Conservation (phyloP, 30 jellyfish, hydroid and myxozoan species). For the Hydractinia echinata region DNA sequence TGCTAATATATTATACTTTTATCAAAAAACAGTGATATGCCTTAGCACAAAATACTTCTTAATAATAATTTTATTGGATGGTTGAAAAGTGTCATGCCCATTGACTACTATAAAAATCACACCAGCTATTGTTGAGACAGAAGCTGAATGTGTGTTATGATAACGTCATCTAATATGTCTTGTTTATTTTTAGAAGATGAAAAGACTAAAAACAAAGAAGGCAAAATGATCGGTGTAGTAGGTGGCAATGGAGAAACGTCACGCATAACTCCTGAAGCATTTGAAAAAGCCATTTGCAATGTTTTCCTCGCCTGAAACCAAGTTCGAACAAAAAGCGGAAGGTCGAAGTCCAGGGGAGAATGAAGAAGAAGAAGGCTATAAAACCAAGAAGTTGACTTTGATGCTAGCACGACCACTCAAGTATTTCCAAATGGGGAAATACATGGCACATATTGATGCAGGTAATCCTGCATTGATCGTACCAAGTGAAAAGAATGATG, state of each 20-base stretch:
- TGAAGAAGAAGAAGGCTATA: constrained; percentile 6
- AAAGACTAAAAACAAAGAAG: background rate
- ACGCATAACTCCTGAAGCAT: constrained; percentile 6
- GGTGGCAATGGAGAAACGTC: constrained; percentile 35
- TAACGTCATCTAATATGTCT: no score
- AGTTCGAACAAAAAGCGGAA: background rate
- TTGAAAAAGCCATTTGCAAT: constrained; percentile 29
- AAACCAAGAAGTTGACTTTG: constrained; percentile 26
- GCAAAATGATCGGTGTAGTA: constrained; percentile 22
- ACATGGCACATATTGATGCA: constrained; percentile 83
- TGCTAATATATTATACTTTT: no score
- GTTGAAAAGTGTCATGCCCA: no score
- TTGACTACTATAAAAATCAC: no score
- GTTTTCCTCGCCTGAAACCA: constrained; percentile 40
- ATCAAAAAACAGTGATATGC: no score
- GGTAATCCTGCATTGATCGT: constrained; percentile 74
- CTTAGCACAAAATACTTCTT: no score
- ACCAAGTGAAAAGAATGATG: constrained; percentile 39
- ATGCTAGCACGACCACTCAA: constrained; percentile 84
- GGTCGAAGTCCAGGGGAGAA: constrained; percentile 12
- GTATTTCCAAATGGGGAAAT: constrained; percentile 46
- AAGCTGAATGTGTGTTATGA: no score
- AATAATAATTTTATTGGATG: no score
- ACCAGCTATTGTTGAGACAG: no score
- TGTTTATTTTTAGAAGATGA: no score